Evolutionary conservation across 1,140 invertebrate species (phyloP).

Genomic region (Pseudomyrmex cubaensis): DNA sequence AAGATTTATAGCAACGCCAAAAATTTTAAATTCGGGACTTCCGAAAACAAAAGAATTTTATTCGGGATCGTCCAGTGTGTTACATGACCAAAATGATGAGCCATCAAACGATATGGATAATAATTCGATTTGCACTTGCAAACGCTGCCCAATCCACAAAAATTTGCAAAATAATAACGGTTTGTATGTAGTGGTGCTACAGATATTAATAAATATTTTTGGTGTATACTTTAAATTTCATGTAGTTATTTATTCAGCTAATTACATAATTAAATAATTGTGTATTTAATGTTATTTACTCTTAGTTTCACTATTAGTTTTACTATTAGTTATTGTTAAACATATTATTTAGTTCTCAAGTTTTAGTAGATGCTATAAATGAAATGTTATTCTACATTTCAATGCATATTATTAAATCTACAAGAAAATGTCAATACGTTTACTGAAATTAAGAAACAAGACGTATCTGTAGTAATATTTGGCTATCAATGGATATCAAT

Average conservation of each 20-base stretch:
- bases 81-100: neutral
- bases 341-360: neutral
- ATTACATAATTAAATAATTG: neutral
- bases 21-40: neutral
- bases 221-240: neutral
- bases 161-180: conserved; percentile 27
- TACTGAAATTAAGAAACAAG: neutral
- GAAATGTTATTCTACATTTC: neutral
- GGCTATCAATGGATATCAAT: neutral
- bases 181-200: conserved; percentile 2
- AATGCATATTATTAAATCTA: neutral
- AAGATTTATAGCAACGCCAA: neutral
- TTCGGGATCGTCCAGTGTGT: neutral
- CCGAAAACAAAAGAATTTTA: conserved; percentile 10
- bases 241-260: neutral
- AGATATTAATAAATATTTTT: conserved; percentile 29
- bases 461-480: neutral
- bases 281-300: neutral
- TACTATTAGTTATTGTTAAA: neutral
- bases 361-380: neutral
- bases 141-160: conserved; percentile 6
- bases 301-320: neutral
- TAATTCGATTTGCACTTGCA: conserved; percentile 16
- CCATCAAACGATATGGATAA: neutral
- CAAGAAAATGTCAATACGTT: neutral